These are phyloP conservation scores for Dipodomys stephensi DNA, from an alignment of 2,113 vertebrate genomes.

Conservation along the genomic window DNA sequence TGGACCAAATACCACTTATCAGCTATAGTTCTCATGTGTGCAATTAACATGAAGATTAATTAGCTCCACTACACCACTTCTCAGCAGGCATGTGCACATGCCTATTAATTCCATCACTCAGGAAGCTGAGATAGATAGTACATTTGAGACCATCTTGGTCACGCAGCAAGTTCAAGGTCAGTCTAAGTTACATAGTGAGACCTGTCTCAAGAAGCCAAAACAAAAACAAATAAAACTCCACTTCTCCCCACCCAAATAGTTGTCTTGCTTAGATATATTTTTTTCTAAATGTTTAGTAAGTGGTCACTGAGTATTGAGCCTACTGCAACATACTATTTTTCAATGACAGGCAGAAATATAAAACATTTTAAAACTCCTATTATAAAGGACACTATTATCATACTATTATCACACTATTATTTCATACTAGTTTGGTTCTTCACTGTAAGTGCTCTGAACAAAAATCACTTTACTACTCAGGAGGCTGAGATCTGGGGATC, in stretches of 20 bases:
- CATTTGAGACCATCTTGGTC: background rate
- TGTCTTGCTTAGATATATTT: constrained; percentile 27
- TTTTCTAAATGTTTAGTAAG: constrained; percentile 12
- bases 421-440: background rate
- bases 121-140: background rate
- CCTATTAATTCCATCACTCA: background rate
- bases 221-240: background rate
- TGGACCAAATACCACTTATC: constrained; percentile 17
- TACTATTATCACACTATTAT: too few species aligned
- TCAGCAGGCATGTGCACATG: background rate
- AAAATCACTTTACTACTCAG: constrained; percentile 22
- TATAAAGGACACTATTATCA: too few species aligned
- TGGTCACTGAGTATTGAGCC: background rate
- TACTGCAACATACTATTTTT: constrained; percentile 38
- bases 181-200: background rate
- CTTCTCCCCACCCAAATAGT: background rate
- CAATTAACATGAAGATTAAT: constrained; percentile 11
- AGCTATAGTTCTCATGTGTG: background rate
- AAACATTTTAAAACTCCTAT: too few species aligned
- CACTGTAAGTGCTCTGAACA: background rate
- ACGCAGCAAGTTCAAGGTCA: background rate
- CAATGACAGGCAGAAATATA: background rate
- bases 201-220: background rate
- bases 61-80: constrained; percentile 28
- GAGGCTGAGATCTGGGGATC: too few species aligned